A percentile compares a stretch with the other conserved stretches of the same genome.
Conservation (phyloP, 1,140 invertebrate genomes). For the Homalodisca vitripennis region DNA sequence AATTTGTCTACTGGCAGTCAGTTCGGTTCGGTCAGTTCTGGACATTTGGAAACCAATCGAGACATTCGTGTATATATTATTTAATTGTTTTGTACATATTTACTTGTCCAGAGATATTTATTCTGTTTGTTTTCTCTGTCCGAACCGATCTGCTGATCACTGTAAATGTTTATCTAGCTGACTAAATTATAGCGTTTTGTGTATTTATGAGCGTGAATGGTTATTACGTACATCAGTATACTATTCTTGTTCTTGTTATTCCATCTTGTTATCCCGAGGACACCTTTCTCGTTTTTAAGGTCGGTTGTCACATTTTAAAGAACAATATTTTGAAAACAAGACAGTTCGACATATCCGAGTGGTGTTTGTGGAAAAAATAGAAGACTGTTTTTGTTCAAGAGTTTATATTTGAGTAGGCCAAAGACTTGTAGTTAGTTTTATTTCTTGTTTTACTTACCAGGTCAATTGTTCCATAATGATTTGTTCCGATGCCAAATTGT, state of each 20-base stretch:
- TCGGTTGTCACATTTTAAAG: no score
- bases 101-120: constrained; percentile 4
- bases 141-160: background rate
- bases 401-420: background rate
- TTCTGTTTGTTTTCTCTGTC: background rate
- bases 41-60: background rate
- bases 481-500: constrained; percentile 14
- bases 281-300: background rate
- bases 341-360: background rate
- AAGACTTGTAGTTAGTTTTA: background rate
- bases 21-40: background rate
- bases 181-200: constrained; percentile 8
- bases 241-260: constrained; percentile 14
- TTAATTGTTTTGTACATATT: constrained; percentile 18
- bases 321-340: no score
- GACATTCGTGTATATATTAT: constrained; percentile 13
- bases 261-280: background rate
- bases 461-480: constrained; percentile 2
- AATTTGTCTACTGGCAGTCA: no score
- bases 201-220: background rate
- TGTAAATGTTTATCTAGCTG: constrained; percentile 4
- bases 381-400: constrained; percentile 16
- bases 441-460: background rate
- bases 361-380: background rate
- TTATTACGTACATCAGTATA: constrained; percentile 11